Percentiles rank a stretch among this genome's conserved stretches.
phyloP scores from a whole-genome alignment of 2,888 invertebrate genomes.

The Piscicola geometra region DNA sequence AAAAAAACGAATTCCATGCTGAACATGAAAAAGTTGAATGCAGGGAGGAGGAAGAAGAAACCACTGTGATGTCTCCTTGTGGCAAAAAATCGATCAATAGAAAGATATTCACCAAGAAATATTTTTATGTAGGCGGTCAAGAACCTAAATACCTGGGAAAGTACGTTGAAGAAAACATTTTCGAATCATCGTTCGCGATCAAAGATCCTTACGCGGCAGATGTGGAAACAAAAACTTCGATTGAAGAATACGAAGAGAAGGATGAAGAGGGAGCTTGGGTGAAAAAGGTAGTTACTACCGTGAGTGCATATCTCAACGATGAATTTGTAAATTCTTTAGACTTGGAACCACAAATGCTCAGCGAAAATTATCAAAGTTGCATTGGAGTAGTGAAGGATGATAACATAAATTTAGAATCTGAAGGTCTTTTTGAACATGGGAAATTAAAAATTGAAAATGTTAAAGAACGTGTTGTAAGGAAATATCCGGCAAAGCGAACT shows the following conservation, averaged over 20 bases:
- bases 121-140: too few relatives aligned
- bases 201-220: constrained; percentile 37
- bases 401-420: too few relatives aligned
- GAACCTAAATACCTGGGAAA: constrained; percentile 34
- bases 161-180: constrained; percentile 34
- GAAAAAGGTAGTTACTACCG: constrained; percentile 26
- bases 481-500: neutral
- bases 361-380: neutral
- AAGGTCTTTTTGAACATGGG: neutral
- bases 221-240: constrained; percentile 28
- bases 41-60: constrained; percentile 27
- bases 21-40: constrained; percentile 35
- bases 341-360: neutral
- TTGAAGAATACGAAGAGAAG: constrained; percentile 26
- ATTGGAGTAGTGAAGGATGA: neutral
- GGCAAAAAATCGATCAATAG: constrained; percentile 24
- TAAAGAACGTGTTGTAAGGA: neutral
- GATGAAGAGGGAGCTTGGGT: constrained; percentile 26
- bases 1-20: too few relatives aligned
- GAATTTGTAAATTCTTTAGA: too few relatives aligned
- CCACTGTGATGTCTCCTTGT: constrained; percentile 11
- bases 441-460: neutral
- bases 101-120: constrained; percentile 28
- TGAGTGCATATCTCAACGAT: constrained; percentile 34
- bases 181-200: constrained; percentile 34